Base-by-base conservation (phyloP, 2,888 invertebrate genomes). In the Neelides folsomi region DNA sequence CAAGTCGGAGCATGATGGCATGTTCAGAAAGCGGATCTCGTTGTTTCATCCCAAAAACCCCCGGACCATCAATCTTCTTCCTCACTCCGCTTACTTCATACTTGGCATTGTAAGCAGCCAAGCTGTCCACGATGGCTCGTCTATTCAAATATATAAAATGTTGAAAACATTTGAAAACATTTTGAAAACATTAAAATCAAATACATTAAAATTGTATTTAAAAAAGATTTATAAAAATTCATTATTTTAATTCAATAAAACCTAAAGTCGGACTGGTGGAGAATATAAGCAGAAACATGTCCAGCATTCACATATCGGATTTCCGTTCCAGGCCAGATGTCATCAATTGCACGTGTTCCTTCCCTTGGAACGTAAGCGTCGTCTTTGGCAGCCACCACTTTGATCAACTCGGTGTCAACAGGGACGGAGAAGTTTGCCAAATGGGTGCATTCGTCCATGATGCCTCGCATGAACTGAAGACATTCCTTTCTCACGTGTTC, bases 381-480 rank as follows among this genome's bases (percentile, higher is more conserved):
- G 43, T 68, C 60, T 16, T 56, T 60, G 41, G 95, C 95, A 66
- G 86, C 84, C 1, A 97, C 84, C 15, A 89, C 86, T 58, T 90
- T 92, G 54, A 92, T 86, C 47, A 95, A 74, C 9, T 83, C 82
- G 0, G 94, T 86, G 68, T 97, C 95, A 47, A 81, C 81, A 0
- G 78, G 78, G 13, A 81, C 75, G 2, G 89, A 83, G 68, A 93
- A 98, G 72, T 95, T 93, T 60, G 82, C 86, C 39, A 98, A 74
- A 73, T 95, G 94, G 1, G 97, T 98, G 69, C 93, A 97, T 71
- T 97, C 94, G 68, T 98, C 97, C 97, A 98, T 97, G 63, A 97
- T 82, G 0, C 94, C 93, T 46, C 87, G 76, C 95, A 97, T 95
- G 68, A 97, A 94, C 72, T 87, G 85, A 50, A 88, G 66, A 0